These are phyloP conservation scores for Malacoctenus gilli DNA, from an alignment of 2,797 vertebrate species.

Conservation along the genomic window DNA sequence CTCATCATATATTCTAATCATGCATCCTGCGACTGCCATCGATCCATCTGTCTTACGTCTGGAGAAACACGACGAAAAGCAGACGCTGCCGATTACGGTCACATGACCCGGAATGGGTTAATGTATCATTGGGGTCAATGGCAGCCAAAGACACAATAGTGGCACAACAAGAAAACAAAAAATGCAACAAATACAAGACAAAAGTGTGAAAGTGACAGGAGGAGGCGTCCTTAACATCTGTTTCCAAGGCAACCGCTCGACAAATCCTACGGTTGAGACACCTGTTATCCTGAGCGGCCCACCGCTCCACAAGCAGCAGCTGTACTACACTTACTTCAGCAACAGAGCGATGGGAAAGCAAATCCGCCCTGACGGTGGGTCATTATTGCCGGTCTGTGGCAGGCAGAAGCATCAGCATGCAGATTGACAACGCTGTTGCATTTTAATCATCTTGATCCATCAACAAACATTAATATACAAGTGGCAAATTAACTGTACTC, in stretches of 20 bases:
- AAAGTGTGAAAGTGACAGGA: conserved; percentile 39
- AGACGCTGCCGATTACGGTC: no score
- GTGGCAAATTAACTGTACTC: conserved; percentile 43
- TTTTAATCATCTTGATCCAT: conserved; percentile 57
- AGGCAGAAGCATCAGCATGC: conserved; percentile 33
- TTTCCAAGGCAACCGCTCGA: conserved; percentile 74
- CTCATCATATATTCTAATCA: no score
- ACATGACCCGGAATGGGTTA: no score
- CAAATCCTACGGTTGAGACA: conserved; percentile 59
- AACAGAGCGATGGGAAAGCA: conserved; percentile 56
- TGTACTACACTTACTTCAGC: conserved; percentile 51
- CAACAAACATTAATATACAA: conserved; percentile 51
- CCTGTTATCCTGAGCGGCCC: conserved; percentile 71
- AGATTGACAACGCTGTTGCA: conserved; percentile 47
- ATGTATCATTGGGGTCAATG: no score
- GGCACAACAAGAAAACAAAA: conserved; percentile 6
- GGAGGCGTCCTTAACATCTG: conserved; percentile 63
- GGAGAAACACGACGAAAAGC: no score
- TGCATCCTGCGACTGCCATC: no score
- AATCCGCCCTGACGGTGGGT: conserved; percentile 51
- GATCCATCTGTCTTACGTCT: no score
- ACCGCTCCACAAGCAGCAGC: conserved; percentile 63
- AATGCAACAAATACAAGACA: conserved; percentile 26
- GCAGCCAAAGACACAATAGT: no score
- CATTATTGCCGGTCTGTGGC: conserved; percentile 62